Evolutionary conservation across 2,113 vertebrate species (phyloP), one percentile per base, ranked within the genome.

Genomic region (Strigops habroptila): DNA sequence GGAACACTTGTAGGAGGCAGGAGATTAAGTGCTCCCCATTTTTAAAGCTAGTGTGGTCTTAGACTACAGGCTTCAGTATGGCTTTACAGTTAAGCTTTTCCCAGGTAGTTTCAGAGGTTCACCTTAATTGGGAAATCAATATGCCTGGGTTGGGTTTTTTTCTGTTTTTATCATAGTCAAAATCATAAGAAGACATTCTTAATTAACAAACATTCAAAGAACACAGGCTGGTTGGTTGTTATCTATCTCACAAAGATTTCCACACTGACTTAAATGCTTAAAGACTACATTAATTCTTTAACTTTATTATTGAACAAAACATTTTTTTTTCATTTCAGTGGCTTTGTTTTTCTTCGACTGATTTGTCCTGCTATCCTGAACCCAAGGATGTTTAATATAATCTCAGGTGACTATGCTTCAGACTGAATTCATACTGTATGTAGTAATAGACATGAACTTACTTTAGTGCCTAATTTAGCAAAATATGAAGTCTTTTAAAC

Each of bases 311-410:
- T 97, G 83, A 97, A 88, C 46, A 37, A 88, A 91, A 69, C 79
- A 33, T 77, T 94, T 93, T 91, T 12, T 98, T 85, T 39, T 27
- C 82, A n/a, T 96, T 97, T 84, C 96, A 99, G 99, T 98, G 99
- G 99, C 82, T 99, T 99, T 97, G 99, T 99, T 97, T 99, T 99
- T 96, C 98, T 99, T 93, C 98, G 99, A 94, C 98, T 99, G 95
- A 99, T 99, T 97, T 99, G 99, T 95, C 99, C 99, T 67, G 99
- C 99, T 85, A 99, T 99, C 96, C 98, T 99, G 96, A 99, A 99
- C 96, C 99, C 99, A 97, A 98, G 99, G 97, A 98, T 99, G 99
- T 99, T 99, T 97, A 99, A 99, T 98, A 99, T 99, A 95, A 99
- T 99, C 95, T 98, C 99, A 96, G 99, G 99, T 99, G 96, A 98